phyloP scores from a whole-genome alignment of 2,113 vertebrate genomes.

The Odocoileus virginianus region DNA sequence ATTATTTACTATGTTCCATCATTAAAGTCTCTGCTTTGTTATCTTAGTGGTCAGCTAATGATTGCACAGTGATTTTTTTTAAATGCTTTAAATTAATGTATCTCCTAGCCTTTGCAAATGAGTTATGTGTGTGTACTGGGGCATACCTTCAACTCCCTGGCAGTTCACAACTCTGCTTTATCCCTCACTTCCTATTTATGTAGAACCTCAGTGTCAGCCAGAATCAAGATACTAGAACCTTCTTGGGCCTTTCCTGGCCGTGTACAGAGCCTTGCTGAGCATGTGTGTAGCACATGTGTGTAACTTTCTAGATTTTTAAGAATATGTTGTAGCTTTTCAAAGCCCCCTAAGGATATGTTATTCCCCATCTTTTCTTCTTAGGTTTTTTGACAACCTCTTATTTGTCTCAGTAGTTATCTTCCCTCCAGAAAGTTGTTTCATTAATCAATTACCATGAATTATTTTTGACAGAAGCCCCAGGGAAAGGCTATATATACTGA shows the following conservation, averaged over 20 bases:
- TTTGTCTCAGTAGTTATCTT: background rate
- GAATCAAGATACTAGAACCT: background rate
- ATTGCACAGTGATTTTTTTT: background rate
- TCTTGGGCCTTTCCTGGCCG: background rate
- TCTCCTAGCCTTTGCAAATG: background rate
- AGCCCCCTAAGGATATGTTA: background rate
- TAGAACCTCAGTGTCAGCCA: background rate
- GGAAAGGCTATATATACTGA: background rate
- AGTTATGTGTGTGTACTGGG: background rate
- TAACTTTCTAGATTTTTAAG: background rate
- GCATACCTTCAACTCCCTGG: background rate
- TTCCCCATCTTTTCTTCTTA: background rate
- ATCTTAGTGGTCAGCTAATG: background rate
- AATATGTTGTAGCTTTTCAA: background rate
- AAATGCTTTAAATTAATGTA: background rate
- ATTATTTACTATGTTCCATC: background rate
- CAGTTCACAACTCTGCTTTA: background rate
- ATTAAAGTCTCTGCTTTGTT: background rate
- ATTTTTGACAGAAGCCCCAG: background rate
- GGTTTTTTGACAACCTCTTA: background rate
- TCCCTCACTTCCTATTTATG: background rate
- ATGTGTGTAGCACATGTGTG: background rate
- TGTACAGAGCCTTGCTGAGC: background rate
- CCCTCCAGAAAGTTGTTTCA: background rate
- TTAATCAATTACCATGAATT: background rate